Percentiles rank a stretch among this genome's conserved stretches.
These are phyloP conservation scores for Chascanopsetta lugubris DNA, from an alignment of 2,113 vertebrate species.

Conservation along the genomic window DNA sequence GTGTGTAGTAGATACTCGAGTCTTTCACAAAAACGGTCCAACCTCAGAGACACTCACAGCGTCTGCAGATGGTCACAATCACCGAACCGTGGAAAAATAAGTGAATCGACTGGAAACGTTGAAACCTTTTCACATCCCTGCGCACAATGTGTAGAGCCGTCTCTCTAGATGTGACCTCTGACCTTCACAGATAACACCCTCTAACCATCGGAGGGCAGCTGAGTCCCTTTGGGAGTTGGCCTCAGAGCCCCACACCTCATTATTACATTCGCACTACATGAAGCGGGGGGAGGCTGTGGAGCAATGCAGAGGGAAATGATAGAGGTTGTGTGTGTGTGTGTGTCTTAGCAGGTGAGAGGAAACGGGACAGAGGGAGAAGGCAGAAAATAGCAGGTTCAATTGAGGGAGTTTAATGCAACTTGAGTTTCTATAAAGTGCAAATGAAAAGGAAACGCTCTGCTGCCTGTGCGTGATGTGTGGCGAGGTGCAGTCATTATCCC, in stretches of 20 bases:
- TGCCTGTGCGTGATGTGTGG: conserved; percentile 59
- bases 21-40: background rate
- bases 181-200: conserved; percentile 50
- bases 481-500: conserved; percentile 66
- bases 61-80: background rate
- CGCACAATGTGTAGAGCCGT: background rate
- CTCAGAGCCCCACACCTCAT: conserved; percentile 54
- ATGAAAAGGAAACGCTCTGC: conserved; percentile 36
- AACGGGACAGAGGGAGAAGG: conserved; percentile 3
- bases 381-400: conserved; percentile 3
- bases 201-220: conserved; percentile 44
- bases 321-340: background rate
- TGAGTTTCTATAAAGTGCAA: conserved; percentile 44
- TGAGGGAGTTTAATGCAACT: conserved; percentile 48
- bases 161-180: conserved; percentile 44
- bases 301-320: background rate
- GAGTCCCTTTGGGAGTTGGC: conserved; percentile 37
- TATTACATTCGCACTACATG: conserved; percentile 44
- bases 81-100: background rate
- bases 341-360: conserved; percentile 1
- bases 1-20: no score
- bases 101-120: conserved; percentile 16
- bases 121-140: conserved; percentile 30
- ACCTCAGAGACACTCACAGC: background rate
- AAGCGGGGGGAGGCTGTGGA: conserved; percentile 9